Conservation (phyloP, 37 sponge, comb jelly and placozoan genomes). For the Halisarca cf. caerulea region DNA sequence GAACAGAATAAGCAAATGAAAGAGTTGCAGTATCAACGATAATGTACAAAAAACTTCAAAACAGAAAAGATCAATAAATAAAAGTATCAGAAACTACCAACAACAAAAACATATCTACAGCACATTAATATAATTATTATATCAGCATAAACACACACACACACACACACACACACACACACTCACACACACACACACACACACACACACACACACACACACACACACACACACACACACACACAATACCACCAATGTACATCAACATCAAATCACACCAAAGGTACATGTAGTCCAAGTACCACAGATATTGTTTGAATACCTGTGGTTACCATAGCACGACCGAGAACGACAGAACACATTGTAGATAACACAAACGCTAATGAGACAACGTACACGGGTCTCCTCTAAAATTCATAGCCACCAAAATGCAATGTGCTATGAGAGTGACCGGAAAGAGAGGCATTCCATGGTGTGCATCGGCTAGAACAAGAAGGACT, state of each 20-base stretch:
- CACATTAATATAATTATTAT: too few species aligned
- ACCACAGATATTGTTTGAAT: not conserved
- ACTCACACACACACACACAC: too few species aligned
- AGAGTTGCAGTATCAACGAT: not conserved
- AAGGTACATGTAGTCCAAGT: not conserved
- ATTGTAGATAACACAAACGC: too few species aligned
- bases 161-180: too few species aligned
- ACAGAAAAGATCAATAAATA: not conserved
- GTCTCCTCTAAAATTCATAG: not conserved
- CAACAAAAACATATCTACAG: too few species aligned
- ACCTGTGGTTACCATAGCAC: not conserved
- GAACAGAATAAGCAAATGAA: not conserved
- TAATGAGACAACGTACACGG: conserved; percentile 1
- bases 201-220: too few species aligned
- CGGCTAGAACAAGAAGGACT: not conserved
- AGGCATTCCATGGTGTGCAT: not conserved
- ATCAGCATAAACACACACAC: too few species aligned
- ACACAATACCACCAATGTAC: too few species aligned
- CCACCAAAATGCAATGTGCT: not conserved
- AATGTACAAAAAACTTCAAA: not conserved
- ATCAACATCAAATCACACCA: not conserved
- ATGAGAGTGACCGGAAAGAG: conserved; percentile 1
- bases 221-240: too few species aligned
- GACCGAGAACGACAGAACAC: not conserved
- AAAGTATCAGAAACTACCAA: not conserved